Conservation (phyloP, 2,888 invertebrate genomes). For the Lamellibrachia columna region DNA sequence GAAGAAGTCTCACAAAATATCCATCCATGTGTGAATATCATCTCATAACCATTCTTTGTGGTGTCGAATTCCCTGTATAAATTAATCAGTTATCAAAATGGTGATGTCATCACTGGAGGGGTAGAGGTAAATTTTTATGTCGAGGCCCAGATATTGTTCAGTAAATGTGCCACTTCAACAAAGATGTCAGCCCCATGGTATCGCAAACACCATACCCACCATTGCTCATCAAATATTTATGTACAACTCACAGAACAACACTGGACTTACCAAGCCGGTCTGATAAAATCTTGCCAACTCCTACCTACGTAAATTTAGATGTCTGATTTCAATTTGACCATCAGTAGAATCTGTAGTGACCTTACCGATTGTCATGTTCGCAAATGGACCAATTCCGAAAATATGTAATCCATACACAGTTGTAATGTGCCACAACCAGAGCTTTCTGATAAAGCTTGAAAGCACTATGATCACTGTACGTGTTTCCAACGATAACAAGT, state of each 20-base stretch:
- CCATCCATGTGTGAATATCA: not conserved
- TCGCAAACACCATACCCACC: not conserved
- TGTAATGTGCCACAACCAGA: not conserved
- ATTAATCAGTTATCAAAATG: not conserved
- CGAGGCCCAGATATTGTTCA: not conserved
- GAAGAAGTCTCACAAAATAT: not conserved
- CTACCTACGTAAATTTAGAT: not conserved
- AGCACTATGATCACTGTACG: not conserved
- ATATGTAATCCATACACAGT: not conserved
- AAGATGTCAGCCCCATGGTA: not conserved
- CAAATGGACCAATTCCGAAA: not conserved
- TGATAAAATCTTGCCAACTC: not conserved
- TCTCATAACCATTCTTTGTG: not conserved
- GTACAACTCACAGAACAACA: not conserved
- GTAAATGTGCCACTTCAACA: not conserved
- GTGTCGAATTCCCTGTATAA: not conserved
- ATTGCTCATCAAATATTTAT: not conserved
- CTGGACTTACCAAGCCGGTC: not conserved
- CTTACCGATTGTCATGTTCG: not conserved
- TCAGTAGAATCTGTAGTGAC: not conserved
- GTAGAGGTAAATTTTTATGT: not conserved
- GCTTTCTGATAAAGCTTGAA: slow-evolving; percentile 3
- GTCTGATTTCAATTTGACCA: slow-evolving; percentile 2
- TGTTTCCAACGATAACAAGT: slow-evolving; percentile 8
- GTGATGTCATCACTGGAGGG: not conserved